phyloP scores from a whole-genome alignment of 2,888 invertebrate genomes.

The Gasteruption jaculator region DNA sequence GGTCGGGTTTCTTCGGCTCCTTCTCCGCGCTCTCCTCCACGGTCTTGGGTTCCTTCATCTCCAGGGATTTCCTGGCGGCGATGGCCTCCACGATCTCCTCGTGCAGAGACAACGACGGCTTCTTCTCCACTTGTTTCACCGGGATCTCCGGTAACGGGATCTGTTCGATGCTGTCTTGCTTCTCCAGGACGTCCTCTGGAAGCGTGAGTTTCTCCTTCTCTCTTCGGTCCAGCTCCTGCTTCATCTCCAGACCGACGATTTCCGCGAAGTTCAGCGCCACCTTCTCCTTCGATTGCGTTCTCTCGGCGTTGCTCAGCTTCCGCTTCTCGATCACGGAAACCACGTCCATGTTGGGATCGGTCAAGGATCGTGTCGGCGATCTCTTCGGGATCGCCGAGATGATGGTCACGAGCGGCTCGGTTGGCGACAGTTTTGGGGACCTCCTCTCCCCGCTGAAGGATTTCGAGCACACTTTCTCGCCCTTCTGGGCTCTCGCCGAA shows the following conservation, averaged over 20 bases:
- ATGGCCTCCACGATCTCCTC: constrained; percentile 13
- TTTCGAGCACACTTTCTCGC: constrained; percentile 29
- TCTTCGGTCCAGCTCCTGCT: constrained; percentile 38
- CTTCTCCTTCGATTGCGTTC: constrained; percentile 29
- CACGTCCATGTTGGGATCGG: constrained; percentile 39
- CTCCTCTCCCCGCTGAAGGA: constrained; percentile 41
- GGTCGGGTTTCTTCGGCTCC: constrained; percentile 15
- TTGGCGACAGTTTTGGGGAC: constrained; percentile 34
- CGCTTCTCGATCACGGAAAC: constrained; percentile 41
- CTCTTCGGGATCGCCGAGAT: constrained; percentile 35
- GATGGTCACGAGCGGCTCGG: constrained; percentile 38
- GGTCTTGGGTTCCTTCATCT: background rate
- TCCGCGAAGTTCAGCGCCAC: constrained; percentile 36
- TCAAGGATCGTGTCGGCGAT: constrained; percentile 37
- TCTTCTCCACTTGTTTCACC: constrained; percentile 10
- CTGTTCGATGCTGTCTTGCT: constrained; percentile 47
- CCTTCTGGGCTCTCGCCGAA: too few relatives aligned
- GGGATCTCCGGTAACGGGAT: constrained; percentile 47
- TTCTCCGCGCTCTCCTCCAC: background rate
- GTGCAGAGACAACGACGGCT: background rate
- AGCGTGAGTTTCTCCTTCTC: constrained; percentile 33
- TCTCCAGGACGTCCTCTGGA: constrained; percentile 42
- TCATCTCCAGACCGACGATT: constrained; percentile 40
- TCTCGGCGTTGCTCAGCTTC: constrained; percentile 33
- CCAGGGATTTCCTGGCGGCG: constrained; percentile 16